A percentile compares a stretch with the other conserved stretches of the same genome.
Evolutionary conservation across 2,797 vertebrate species (phyloP).

Genomic region (Todus mexicanus): DNA sequence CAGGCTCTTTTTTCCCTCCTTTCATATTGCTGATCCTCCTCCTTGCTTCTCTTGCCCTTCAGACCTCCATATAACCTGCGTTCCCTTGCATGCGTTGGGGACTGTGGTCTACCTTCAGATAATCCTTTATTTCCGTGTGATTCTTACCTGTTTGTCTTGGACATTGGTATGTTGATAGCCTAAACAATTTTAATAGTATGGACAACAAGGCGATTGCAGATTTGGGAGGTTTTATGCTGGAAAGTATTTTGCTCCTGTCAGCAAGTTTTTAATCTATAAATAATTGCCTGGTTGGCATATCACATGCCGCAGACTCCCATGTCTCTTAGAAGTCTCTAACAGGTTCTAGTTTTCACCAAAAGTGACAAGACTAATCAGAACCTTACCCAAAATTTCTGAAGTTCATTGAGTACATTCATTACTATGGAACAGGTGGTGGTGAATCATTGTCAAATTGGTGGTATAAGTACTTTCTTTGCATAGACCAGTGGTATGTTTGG

Average conservation of each 20-base stretch:
- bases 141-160: neutral
- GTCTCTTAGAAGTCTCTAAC: neutral
- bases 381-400: neutral
- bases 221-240: neutral
- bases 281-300: neutral
- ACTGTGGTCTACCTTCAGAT: neutral
- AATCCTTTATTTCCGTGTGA: neutral
- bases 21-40: neutral
- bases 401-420: neutral
- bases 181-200: neutral
- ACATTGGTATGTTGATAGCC: neutral
- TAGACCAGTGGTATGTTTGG: neutral
- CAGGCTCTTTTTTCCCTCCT: neutral
- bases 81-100: neutral
- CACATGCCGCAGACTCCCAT: neutral
- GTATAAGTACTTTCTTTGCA: neutral
- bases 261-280: slow-evolving; percentile 20
- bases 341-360: neutral
- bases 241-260: neutral
- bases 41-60: neutral
- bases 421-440: neutral
- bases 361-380: neutral
- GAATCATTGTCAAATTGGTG: neutral
- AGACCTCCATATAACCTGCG: neutral
- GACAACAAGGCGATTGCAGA: neutral